Percentiles rank a stretch among this genome's conserved stretches.
phyloP scores from a whole-genome alignment of 2,113 vertebrate genomes.

The Echinops telfairi region DNA sequence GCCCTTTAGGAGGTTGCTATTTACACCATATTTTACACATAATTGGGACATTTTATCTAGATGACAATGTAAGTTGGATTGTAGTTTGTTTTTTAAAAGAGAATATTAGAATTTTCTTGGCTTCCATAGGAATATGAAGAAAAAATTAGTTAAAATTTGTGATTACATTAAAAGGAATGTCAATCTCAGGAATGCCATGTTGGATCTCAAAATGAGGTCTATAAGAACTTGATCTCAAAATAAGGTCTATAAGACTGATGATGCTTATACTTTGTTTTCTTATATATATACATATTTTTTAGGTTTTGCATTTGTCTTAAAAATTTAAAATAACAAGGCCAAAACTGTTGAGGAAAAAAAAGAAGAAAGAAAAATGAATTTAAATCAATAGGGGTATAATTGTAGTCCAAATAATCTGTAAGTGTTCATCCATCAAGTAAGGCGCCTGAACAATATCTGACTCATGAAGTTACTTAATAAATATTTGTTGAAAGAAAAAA shows the following conservation, averaged over 20 bases:
- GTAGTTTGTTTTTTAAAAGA: conserved; percentile 58
- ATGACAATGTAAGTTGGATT: conserved; percentile 83
- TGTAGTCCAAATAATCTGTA: not conserved
- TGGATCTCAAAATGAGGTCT: conserved; percentile 46
- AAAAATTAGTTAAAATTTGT: conserved; percentile 30
- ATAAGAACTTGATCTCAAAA: conserved; percentile 49
- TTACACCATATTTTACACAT: conserved; percentile 84
- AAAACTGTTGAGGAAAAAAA: not conserved
- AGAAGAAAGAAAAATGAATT: not conserved
- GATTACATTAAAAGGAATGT: conserved; percentile 54
- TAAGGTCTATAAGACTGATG: conserved; percentile 18
- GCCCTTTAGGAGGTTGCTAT: conserved; percentile 83
- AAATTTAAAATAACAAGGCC: conserved; percentile 36
- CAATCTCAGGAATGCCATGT: conserved; percentile 51
- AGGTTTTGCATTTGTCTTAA: conserved; percentile 22
- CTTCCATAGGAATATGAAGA: conserved; percentile 47
- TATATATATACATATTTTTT: not conserved
- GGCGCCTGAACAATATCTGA: not conserved
- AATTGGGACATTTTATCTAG: conserved; percentile 86
- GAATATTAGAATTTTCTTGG: conserved; percentile 30
- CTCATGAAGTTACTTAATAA: conserved; percentile 39
- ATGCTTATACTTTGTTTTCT: conserved; percentile 11
- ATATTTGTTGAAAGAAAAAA: not conserved
- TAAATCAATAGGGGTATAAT: not conserved
- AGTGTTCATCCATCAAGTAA: not conserved